phyloP scores from a whole-genome alignment of 2,888 invertebrate genomes.

The Epiperipatus broadwayi region DNA sequence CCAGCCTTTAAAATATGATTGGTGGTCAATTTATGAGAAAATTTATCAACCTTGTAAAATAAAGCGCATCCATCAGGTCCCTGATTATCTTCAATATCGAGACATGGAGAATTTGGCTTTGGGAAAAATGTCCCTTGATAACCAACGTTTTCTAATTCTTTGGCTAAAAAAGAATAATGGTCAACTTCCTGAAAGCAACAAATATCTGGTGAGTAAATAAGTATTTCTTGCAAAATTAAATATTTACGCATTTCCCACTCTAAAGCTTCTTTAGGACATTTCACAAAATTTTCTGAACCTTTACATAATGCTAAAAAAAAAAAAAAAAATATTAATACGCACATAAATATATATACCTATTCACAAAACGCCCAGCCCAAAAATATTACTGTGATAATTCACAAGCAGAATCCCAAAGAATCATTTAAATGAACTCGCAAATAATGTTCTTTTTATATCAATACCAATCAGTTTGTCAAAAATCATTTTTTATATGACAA shows the following conservation, averaged over 20 bases:
- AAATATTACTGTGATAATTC: too few species aligned
- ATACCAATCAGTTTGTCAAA: too few species aligned
- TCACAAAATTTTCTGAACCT: slow-evolving; percentile 48
- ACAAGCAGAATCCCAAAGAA: too few species aligned
- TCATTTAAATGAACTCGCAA: too few species aligned
- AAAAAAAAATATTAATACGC: slow-evolving; percentile 18
- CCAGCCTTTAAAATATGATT: too few species aligned
- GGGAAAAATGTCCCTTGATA: slow-evolving; percentile 49
- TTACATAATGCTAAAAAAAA: slow-evolving; percentile 42
- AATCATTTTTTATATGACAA: too few species aligned
- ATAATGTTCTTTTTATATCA: too few species aligned
- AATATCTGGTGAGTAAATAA: slow-evolving; percentile 45
- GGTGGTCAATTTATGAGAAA: too few species aligned
- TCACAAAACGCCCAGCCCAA: too few species aligned
- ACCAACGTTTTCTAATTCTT: slow-evolving; percentile 41
- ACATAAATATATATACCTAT: too few species aligned
- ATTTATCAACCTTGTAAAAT: slow-evolving; percentile 44
- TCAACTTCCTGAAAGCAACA: slow-evolving; percentile 55
- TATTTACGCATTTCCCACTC: slow-evolving; percentile 46
- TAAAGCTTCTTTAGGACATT: slow-evolving; percentile 47
- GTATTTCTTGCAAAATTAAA: slow-evolving; percentile 47
- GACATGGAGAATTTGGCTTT: slow-evolving; percentile 55
- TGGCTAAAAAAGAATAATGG: slow-evolving; percentile 46
- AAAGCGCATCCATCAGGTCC: slow-evolving; percentile 61
- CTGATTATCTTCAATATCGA: slow-evolving; percentile 47